Conservation (phyloP, 2,888 invertebrate species). For the Deroplatys truncata region DNA sequence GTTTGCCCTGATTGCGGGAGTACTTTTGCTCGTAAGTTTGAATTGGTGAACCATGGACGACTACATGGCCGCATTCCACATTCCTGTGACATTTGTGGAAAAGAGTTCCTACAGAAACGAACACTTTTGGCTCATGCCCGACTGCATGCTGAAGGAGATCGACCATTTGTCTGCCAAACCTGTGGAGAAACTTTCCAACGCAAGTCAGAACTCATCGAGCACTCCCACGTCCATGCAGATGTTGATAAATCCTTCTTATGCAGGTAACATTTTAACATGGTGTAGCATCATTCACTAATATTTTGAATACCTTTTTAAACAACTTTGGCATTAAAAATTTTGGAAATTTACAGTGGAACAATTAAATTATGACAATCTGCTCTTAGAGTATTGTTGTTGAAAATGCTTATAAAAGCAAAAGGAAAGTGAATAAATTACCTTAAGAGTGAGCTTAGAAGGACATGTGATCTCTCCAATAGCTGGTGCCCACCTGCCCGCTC, state of each 20-base stretch:
- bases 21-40: slow-evolving; percentile 80
- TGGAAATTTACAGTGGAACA: background rate
- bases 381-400: too few relatives aligned
- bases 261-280: slow-evolving; percentile 44
- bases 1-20: slow-evolving; percentile 84
- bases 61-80: slow-evolving; percentile 77
- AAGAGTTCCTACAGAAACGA: slow-evolving; percentile 80
- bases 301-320: background rate
- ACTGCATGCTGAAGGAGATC: slow-evolving; percentile 66
- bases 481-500: too few relatives aligned
- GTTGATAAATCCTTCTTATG: slow-evolving; percentile 45
- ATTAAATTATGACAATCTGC: too few relatives aligned
- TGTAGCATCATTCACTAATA: slow-evolving; percentile 2
- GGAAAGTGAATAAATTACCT: too few relatives aligned
- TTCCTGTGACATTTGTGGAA: slow-evolving; percentile 76
- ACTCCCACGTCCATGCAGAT: slow-evolving; percentile 52
- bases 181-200: slow-evolving; percentile 74
- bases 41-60: slow-evolving; percentile 77
- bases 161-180: slow-evolving; percentile 67
- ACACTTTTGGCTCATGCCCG: slow-evolving; percentile 71
- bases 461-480: too few relatives aligned
- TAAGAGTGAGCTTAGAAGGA: too few relatives aligned
- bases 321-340: background rate
- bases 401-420: too few relatives aligned
- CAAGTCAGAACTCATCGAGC: slow-evolving; percentile 65